Conservation (phyloP, 2,888 invertebrate species). For the Osedax frankpressi region DNA sequence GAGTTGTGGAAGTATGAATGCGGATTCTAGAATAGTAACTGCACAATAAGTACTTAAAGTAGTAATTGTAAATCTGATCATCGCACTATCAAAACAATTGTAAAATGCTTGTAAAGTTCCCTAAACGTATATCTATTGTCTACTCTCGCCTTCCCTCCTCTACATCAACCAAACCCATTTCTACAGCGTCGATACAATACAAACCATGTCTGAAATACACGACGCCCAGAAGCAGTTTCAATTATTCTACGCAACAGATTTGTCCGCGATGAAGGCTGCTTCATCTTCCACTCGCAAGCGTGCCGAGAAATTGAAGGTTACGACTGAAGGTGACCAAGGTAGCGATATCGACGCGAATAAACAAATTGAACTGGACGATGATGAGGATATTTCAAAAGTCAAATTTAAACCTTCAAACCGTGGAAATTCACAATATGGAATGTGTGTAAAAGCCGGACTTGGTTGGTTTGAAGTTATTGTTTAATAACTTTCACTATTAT, state of each 20-base stretch:
- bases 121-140: too few species aligned
- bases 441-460: conserved; percentile 72
- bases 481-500: too few species aligned
- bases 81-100: too few species aligned
- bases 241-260: conserved; percentile 67
- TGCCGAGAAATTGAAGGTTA: conserved; percentile 46
- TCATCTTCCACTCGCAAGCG: conserved; percentile 36
- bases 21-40: too few species aligned
- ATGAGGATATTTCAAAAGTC: conserved; percentile 47
- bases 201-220: conserved; percentile 67
- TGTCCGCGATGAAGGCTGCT: conserved; percentile 52
- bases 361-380: conserved; percentile 49
- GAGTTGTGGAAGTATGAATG: too few species aligned
- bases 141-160: too few species aligned
- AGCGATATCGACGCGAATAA: conserved; percentile 39
- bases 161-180: not conserved
- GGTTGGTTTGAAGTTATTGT: too few species aligned
- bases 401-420: not conserved
- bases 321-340: conserved; percentile 14
- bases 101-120: too few species aligned
- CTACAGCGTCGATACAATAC: conserved; percentile 36
- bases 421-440: conserved; percentile 53
- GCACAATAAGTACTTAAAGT: too few species aligned
- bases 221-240: conserved; percentile 87
- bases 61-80: too few species aligned